A percentile compares a stretch with the other conserved stretches of the same genome.
These are phyloP conservation scores for Tetraodon nigroviridis DNA, from an alignment of 2,113 vertebrate genomes.

Conservation along the genomic window DNA sequence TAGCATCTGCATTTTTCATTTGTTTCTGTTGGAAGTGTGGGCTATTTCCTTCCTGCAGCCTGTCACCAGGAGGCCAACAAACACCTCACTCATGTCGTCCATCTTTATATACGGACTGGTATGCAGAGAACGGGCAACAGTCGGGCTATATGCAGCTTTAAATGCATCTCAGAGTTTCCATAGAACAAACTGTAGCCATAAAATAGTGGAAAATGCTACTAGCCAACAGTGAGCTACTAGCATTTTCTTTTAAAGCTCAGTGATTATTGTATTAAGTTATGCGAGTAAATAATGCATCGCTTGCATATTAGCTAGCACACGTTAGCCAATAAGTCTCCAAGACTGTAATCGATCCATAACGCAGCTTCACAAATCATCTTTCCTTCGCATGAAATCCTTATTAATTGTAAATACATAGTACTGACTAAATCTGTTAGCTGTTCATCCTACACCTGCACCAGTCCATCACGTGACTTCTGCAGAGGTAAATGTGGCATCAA, in stretches of 20 bases:
- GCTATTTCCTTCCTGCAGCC: too few species aligned
- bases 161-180: neutral
- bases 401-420: slow-evolving; percentile 2
- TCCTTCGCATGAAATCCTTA: neutral
- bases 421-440: neutral
- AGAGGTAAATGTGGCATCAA: neutral
- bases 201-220: too few species aligned
- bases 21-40: too few species aligned
- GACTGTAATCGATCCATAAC: too few species aligned
- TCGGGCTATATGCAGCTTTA: neutral
- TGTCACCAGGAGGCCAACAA: too few species aligned
- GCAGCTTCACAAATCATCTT: too few species aligned
- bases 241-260: too few species aligned
- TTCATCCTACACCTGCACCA: neutral
- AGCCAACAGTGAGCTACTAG: neutral
- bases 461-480: slow-evolving; percentile 1
- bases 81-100: neutral
- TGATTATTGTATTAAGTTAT: neutral
- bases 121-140: neutral
- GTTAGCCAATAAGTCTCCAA: too few species aligned
- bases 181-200: too few species aligned
- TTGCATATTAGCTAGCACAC: neutral
- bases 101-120: neutral
- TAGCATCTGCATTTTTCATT: too few species aligned
- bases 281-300: neutral